Base-by-base conservation (phyloP, 2,888 invertebrate genomes). In the Hyles lineata region DNA sequence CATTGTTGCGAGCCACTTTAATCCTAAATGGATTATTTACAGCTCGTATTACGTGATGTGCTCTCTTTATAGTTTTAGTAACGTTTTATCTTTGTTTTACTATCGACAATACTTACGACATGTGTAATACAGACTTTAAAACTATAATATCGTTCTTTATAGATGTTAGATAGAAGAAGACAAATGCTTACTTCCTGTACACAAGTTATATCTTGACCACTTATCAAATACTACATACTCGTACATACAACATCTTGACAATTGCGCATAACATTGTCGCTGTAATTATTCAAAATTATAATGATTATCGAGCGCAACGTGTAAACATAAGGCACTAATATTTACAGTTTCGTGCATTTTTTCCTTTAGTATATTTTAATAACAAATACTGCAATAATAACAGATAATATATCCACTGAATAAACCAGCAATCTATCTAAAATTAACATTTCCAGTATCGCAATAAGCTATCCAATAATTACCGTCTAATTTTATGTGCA, bases 21-120 rank as follows among this genome's bases (percentile, higher is more conserved):
- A 67, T 63, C 67, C 50, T 67, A 67, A 50, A 67, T 67, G 67
- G 67, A 50, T 50, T 67, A 67, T 67, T 67, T 67, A 67, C 67
- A 50, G 67, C 67, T 67, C 23, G n/a, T 67, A 67, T 67, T 67
- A 50, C 67, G 23, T 50, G 67, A 43, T 67, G 23, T 50, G 50
- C 23, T 67, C 67, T 50, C 67, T 21, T 67, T 67, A 23, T 50
- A 23, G 67, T 67, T 50, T 50, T 25, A 23, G 50, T 67, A 17
- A 17, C 35, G 35, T 43, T 63, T 43, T 63, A 43, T 43, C 55
- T 35, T 63, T 63, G 43, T 35, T 21, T 63, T 63, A 63, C 21
- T 43, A 11, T 43, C 63, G 1, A 61, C 7, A 8, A 61, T 19
- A 19, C 29, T 17, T 32, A 15, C 19, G 3, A n/a, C 8, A 32